These are phyloP conservation scores for Luffia ferchaultella DNA, from an alignment of 2,888 invertebrate species.

Conservation along the genomic window DNA sequence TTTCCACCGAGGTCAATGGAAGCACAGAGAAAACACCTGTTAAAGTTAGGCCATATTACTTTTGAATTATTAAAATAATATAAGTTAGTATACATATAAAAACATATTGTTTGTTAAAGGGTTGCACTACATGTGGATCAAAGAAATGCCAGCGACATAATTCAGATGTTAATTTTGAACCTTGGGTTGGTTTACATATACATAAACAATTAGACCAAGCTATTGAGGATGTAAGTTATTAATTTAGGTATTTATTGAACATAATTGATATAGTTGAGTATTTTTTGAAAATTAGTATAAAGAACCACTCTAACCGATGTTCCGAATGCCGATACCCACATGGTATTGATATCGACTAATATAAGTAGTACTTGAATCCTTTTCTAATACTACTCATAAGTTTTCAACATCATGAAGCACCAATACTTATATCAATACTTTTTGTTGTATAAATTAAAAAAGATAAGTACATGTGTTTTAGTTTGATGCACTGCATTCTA, in stretches of 20 bases:
- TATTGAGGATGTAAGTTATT: constrained; percentile 72
- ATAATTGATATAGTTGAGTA: too few relatives aligned
- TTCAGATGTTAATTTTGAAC: constrained; percentile 50
- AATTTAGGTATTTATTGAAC: constrained; percentile 1
- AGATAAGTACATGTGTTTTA: too few relatives aligned
- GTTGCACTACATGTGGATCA: constrained; percentile 69
- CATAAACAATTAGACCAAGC: constrained; percentile 77
- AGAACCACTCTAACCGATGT: too few relatives aligned
- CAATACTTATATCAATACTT: too few relatives aligned
- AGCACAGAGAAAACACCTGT: constrained; percentile 21
- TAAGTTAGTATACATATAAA: background rate
- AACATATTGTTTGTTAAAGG: constrained; percentile 20
- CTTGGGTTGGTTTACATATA: constrained; percentile 74
- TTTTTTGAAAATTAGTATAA: too few relatives aligned
- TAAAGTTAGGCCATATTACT: constrained; percentile 23
- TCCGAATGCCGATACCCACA: too few relatives aligned
- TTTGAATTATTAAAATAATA: constrained; percentile 3
- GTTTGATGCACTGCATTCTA: too few relatives aligned
- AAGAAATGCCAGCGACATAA: constrained; percentile 67
- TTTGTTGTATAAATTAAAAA: too few relatives aligned
- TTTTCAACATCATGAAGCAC: too few relatives aligned
- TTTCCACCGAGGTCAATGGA: constrained; percentile 25
- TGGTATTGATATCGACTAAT: too few relatives aligned
- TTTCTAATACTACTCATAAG: too few relatives aligned
- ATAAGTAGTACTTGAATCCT: too few relatives aligned